phyloP scores from a whole-genome alignment of 2,888 invertebrate genomes.

The Eurois occulta region DNA sequence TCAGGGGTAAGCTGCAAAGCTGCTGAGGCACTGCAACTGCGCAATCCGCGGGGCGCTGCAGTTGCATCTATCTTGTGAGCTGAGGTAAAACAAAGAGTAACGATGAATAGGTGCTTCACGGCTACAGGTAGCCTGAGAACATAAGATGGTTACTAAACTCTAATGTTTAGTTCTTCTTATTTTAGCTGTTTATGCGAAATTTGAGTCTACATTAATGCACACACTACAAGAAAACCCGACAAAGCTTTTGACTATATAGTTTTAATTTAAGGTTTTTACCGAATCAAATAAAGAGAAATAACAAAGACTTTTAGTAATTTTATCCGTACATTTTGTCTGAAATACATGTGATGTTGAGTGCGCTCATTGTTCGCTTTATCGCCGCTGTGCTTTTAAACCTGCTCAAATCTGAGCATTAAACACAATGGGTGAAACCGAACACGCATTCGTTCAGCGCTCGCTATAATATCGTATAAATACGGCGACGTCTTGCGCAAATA shows the following conservation, averaged over 20 bases:
- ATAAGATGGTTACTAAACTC: neutral
- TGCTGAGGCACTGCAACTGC: neutral
- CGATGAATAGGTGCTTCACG: neutral
- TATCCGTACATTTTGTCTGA: neutral
- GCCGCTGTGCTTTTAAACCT: conserved; percentile 32
- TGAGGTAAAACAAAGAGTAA: neutral
- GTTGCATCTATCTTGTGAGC: conserved; percentile 15
- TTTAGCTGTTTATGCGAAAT: neutral
- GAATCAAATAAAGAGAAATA: conserved; percentile 8
- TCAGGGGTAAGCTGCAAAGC: conserved; percentile 44
- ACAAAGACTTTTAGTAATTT: neutral
- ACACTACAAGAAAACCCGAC: neutral
- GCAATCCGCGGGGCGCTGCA: neutral
- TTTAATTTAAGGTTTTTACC: neutral
- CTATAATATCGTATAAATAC: conserved; percentile 9
- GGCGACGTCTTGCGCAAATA: neutral
- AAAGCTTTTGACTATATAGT: neutral
- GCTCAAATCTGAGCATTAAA: conserved; percentile 48
- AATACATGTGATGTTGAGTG: conserved; percentile 23
- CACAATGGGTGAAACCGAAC: conserved; percentile 24
- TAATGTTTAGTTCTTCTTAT: neutral
- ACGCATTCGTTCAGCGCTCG: conserved; percentile 4
- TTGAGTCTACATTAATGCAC: neutral
- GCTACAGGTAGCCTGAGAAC: conserved; percentile 1
- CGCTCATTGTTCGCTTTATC: conserved; percentile 40